Evolutionary conservation across 30 jellyfish, hydroid and myxozoan genomes (phyloP).

Genomic region (Sanderia malayensis): DNA sequence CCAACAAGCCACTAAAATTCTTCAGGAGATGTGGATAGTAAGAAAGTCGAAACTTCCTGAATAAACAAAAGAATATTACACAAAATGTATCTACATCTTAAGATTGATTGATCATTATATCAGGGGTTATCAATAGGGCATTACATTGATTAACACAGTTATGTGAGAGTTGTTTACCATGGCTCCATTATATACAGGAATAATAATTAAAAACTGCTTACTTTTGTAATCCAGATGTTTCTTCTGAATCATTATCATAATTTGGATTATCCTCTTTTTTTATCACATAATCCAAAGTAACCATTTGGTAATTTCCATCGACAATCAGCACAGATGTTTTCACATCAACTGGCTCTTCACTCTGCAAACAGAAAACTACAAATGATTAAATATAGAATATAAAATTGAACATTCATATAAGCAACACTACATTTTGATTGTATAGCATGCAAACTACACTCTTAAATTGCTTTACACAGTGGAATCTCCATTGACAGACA

Average conservation of each 20-base stretch:
- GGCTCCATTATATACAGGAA: too few species aligned
- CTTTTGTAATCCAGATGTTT: constrained; percentile 43
- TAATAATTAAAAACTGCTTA: too few species aligned
- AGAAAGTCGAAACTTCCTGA: constrained; percentile 88
- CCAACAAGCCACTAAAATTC: constrained; percentile 67
- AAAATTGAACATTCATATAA: too few species aligned
- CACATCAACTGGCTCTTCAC: constrained; percentile 83
- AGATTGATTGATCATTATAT: too few species aligned
- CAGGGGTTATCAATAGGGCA: too few species aligned
- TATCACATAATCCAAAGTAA: constrained; percentile 85
- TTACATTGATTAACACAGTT: too few species aligned
- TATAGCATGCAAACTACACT: too few species aligned
- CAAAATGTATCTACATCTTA: background rate
- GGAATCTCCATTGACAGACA: too few species aligned
- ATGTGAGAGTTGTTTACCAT: too few species aligned
- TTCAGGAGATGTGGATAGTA: constrained; percentile 93
- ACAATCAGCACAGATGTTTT: constrained; percentile 95
- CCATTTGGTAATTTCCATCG: constrained; percentile 81
- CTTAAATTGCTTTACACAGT: too few species aligned
- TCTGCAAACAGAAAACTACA: constrained; percentile 40
- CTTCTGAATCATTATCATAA: constrained; percentile 14
- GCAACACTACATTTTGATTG: too few species aligned
- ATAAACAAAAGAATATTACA: background rate
- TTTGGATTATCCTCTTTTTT: constrained; percentile 35
- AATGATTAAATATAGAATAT: too few species aligned